Base-by-base conservation (phyloP, 2,797 vertebrate genomes). In the Orestias chungarensis region DNA sequence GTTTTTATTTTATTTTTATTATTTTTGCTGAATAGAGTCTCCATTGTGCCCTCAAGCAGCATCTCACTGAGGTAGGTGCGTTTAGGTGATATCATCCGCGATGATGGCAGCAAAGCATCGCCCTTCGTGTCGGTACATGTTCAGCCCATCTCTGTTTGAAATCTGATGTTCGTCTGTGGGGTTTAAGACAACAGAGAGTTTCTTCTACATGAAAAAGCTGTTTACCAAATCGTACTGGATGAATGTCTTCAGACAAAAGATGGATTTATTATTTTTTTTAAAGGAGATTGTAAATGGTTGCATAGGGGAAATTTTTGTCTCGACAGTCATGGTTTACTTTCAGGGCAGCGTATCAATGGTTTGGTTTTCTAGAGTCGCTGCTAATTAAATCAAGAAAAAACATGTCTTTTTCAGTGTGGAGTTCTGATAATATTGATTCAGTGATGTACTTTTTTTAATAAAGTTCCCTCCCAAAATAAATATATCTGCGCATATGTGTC, bases 41-140 rank as follows among this genome's bases (percentile, higher is more conserved):
- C 1, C 31, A 4, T 43, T 44, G 43, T 79, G 57, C 72, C 69
- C n/a, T 54, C 52, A 42, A 62, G 83, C 4, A 52, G 64, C 68
- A 68, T 72, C n/a, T 25, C 54, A 40, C 33, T n/a, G 64, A 67
- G 27, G 73, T 78, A 74, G 66, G 70, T 71, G 66, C 44, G 38
- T 72, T 18, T 44, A 46, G 84, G 68, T 87, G 82, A 82, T 15
- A 64, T 81, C 81, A 91, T 87, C 74, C 61, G 61, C 64, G 65
- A 68, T 46, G 85, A 80, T 73, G 59, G 71, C 67, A 86, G 74
- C 62, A 46, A n/a, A 72, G 81, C 82, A 81, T 87, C 78, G 75
- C 75, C 65, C 50, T 72, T 88, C 79, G 54, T 92, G 93, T 92
- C 84, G 62, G 89, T 79, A 89, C 92, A 88, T 67, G 92, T 88